Base-by-base conservation (phyloP, 2,113 vertebrate genomes). In the Pao palembangensis region DNA sequence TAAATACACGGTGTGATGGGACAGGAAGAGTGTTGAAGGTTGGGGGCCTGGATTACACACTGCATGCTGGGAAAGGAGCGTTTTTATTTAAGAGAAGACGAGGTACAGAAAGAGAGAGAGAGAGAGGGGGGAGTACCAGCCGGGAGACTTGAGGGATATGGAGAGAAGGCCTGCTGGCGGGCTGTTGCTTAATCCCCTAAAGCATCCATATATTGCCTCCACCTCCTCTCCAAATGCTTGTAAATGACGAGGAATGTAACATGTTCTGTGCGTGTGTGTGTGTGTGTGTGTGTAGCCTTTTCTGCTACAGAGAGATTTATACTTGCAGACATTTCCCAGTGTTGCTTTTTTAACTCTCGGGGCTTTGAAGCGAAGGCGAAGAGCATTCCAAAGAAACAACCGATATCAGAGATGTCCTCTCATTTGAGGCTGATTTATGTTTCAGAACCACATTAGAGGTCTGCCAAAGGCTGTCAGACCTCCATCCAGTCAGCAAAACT, bases 141-240 rank as follows among this genome's bases (percentile, higher is more conserved):
- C 23, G 42, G 63, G 61, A 28, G 74, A 78, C 71, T 71, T 31
- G 11, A 70, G 46, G 63, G 23, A 67, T 25, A 53, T 56, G 61
- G 67, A 75, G 73, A 74, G 68, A 74, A 69, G 77, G 69, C 74
- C 61, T 69, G 74, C 42, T 41, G 73, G 71, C 11, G 28, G 70
- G 61, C 64, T 69, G 77, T 75, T 74, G 73, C 58, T 64, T 90
- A 90, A 90, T 91, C 89, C 86, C 83, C 84, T 82, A 69, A 90
- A 89, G 87, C 85, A 88, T 89, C 87, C 87, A 86, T 89, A 87
- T 88, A 91, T 89, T 83, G 83, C 83, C 79, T 77, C 67, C 66
- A 61, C 76, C 85, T 85, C 68, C 71, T 86, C 86, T 86, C 82
- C 74, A 58, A 62, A 72, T 64, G 74, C 85, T 88, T 86, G 77